Percentiles rank a stretch among this genome's conserved stretches.
These are phyloP conservation scores for Araneus ventricosus DNA, from an alignment of 1,140 invertebrate genomes.

Conservation along the genomic window DNA sequence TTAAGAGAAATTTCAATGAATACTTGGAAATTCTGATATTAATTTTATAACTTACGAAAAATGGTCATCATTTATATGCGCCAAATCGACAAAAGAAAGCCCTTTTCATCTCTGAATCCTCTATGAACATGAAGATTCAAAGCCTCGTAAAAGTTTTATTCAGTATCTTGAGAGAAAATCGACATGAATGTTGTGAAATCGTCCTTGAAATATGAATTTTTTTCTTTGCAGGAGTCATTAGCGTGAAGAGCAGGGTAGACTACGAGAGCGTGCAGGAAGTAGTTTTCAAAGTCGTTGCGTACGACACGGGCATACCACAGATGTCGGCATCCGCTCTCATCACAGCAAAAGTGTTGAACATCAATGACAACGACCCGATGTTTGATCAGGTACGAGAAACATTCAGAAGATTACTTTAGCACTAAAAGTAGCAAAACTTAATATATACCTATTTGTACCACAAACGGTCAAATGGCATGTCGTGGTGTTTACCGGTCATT, in stretches of 20 bases:
- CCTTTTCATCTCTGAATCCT: not conserved
- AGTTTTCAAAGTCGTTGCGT: constrained; percentile 89
- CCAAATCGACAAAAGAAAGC: not conserved
- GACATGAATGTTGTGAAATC: not conserved
- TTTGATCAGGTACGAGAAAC: constrained; percentile 81
- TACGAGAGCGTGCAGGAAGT: constrained; percentile 89
- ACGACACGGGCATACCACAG: constrained; percentile 91
- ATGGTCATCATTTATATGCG: too few species aligned
- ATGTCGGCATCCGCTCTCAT: constrained; percentile 87
- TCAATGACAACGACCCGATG: constrained; percentile 92
- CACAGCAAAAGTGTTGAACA: constrained; percentile 88
- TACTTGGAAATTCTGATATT: too few species aligned
- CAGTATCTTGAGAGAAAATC: too few species aligned
- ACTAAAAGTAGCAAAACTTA: too few species aligned
- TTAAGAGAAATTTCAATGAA: not conserved
- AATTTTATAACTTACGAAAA: not conserved
- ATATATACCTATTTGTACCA: too few species aligned
- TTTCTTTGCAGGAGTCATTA: constrained; percentile 86
- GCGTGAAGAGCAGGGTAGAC: constrained; percentile 89
- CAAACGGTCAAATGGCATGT: too few species aligned
- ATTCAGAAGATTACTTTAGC: too few species aligned
- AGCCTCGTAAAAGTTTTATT: too few species aligned
- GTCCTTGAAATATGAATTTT: constrained; percentile 76
- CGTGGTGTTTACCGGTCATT: too few species aligned
- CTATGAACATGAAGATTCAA: too few species aligned